These are phyloP conservation scores for Notodonta dromedarius DNA, from an alignment of 2,888 invertebrate genomes.

Conservation along the genomic window DNA sequence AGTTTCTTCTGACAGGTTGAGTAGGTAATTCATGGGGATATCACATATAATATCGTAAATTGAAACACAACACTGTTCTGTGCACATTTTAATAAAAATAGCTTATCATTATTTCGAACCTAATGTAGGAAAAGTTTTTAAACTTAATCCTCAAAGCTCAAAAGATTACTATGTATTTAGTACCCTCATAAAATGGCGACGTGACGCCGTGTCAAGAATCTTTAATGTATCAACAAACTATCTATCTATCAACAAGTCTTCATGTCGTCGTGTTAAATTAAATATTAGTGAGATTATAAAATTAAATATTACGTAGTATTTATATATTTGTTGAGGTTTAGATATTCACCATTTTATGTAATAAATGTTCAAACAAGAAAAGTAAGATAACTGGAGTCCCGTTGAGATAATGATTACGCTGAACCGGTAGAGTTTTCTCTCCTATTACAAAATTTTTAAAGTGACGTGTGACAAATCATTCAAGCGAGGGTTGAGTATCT, in stretches of 20 bases:
- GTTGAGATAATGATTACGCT: background rate
- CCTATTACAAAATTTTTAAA: too few species aligned
- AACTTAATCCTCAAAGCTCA: constrained; percentile 27
- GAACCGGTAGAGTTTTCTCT: too few species aligned
- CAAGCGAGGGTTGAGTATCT: too few species aligned
- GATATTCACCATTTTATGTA: constrained; percentile 19
- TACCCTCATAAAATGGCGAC: constrained; percentile 30
- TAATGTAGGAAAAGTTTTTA: constrained; percentile 10
- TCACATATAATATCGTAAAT: background rate
- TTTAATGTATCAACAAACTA: constrained; percentile 21
- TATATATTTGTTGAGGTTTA: constrained; percentile 38
- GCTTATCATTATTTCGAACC: background rate
- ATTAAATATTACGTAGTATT: constrained; percentile 35
- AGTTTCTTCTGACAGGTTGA: background rate
- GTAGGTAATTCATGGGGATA: background rate
- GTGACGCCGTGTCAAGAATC: constrained; percentile 14
- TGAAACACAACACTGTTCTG: background rate
- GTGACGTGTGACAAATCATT: too few species aligned
- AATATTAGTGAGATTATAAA: constrained; percentile 49
- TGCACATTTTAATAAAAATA: background rate
- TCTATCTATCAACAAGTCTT: constrained; percentile 23
- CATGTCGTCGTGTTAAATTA: constrained; percentile 31
- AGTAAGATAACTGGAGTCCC: background rate
- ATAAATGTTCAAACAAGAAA: background rate
- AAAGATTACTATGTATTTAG: constrained; percentile 18